Evolutionary conservation across 1,140 invertebrate genomes (phyloP).

Genomic region (Goniozus legneri): DNA sequence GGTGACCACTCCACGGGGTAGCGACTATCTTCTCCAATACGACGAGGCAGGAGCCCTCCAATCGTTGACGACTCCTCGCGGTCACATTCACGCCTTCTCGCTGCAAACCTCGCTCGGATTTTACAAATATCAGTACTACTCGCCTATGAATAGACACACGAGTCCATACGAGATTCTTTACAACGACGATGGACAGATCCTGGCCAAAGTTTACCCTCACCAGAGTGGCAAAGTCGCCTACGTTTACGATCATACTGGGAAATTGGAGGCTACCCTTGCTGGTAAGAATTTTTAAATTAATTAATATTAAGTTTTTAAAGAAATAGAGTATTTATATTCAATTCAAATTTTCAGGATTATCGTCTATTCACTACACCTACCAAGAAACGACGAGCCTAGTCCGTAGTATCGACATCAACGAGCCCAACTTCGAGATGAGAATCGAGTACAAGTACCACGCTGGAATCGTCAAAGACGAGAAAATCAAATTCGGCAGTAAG

Average conservation of each 20-base stretch:
- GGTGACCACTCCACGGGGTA: constrained; percentile 86
- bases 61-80: constrained; percentile 85
- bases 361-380: constrained; percentile 85
- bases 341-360: constrained; percentile 65
- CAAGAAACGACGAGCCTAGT: constrained; percentile 80
- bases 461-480: constrained; percentile 83
- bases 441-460: constrained; percentile 89
- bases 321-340: constrained; percentile 7
- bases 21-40: constrained; percentile 88
- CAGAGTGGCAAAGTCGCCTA: constrained; percentile 86
- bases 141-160: constrained; percentile 84
- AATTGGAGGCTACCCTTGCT: constrained; percentile 80
- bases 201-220: constrained; percentile 85
- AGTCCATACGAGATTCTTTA: constrained; percentile 88
- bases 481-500: constrained; percentile 79
- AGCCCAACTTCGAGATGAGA: constrained; percentile 82
- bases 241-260: constrained; percentile 79
- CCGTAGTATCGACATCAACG: constrained; percentile 78
- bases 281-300: constrained; percentile 54
- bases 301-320: neutral
- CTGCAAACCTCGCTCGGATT: constrained; percentile 88
- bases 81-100: constrained; percentile 89
- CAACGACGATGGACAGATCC: constrained; percentile 83
- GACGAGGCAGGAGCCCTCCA: constrained; percentile 88
- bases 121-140: constrained; percentile 89